A percentile compares a stretch with the other conserved stretches of the same genome.
Evolutionary conservation across 2,888 invertebrate genomes (phyloP).

Genomic region (Cyrtodaria siliqua): DNA sequence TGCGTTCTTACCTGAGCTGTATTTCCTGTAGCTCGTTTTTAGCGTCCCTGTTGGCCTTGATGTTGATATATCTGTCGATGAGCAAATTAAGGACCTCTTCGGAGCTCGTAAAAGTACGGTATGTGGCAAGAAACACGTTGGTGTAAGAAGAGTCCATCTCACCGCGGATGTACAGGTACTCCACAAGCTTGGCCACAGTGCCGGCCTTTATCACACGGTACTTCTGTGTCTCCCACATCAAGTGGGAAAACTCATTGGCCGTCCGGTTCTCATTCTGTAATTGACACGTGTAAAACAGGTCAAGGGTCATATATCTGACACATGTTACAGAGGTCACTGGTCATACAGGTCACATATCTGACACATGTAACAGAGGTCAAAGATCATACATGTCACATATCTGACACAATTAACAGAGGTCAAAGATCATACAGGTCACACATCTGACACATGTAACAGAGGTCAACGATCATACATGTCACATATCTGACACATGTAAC

Average conservation of each 20-base stretch:
- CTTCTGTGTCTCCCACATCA: slow-evolving; percentile 93
- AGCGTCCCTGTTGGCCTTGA: slow-evolving; percentile 43
- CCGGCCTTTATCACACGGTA: slow-evolving; percentile 93
- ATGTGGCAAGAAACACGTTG: slow-evolving; percentile 97
- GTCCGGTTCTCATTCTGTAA: slow-evolving; percentile 76
- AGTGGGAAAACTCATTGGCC: slow-evolving; percentile 87
- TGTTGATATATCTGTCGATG: slow-evolving; percentile 43
- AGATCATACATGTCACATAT: too few relatives aligned
- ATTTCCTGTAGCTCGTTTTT: slow-evolving; percentile 60
- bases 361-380: too few relatives aligned
- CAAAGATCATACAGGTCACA: too few relatives aligned
- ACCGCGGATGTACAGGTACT: slow-evolving; percentile 97
- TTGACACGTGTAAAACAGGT: too few relatives aligned
- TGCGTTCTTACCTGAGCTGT: slow-evolving; percentile 60
- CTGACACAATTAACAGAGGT: too few relatives aligned
- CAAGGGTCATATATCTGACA: too few relatives aligned
- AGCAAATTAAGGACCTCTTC: slow-evolving; percentile 89
- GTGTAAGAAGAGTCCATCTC: slow-evolving; percentile 99
- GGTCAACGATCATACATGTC: too few relatives aligned
- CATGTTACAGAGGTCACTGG: too few relatives aligned
- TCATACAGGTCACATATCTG: too few relatives aligned
- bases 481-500: too few relatives aligned
- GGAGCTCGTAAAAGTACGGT: slow-evolving; percentile 95
- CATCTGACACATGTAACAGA: too few relatives aligned
- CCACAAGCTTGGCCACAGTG: slow-evolving; percentile 96